Base-by-base conservation (phyloP, 2,888 invertebrate species). In the Dioctria linearis region DNA sequence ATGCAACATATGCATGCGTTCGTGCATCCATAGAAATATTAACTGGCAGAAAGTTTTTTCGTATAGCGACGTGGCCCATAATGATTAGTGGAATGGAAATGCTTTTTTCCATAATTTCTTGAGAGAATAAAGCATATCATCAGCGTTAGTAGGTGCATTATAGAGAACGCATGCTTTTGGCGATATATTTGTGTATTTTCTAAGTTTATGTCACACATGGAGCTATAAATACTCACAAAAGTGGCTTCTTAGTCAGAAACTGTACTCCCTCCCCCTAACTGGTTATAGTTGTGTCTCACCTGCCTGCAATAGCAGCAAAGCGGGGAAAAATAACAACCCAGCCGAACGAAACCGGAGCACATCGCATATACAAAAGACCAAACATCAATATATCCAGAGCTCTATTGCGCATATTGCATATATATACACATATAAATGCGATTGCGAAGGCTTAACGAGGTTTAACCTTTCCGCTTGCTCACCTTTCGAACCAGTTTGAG, bases 401-500 rank as follows among this genome's bases (percentile, higher is more conserved):
- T n/a, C n/a, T n/a, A n/a, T n/a, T n/a, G 25, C 25, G 25, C 25
- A 25, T 25, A 25, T 25, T 25, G 25, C 25, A 25, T 25, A 25
- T 25, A 25, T 25, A 1, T 25, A 25, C 25, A 25, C 25, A 25
- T 51, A 69, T 69, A 69, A 69, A 69, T 69, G 51, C 49, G 69
- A 69, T 51, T 69, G 69, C 49, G 69, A 73, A 73, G 57, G 73
- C 59, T 73, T 73, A 73, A 73, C 73, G 73, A 57, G 73, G 59
- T 73, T 57, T 73, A 73, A 73, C 54, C 69, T 73, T 73, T 57
- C 73, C 73, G 73, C 73, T 73, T 57, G 73, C 73, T 73, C 73
- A 73, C 73, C 73, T 73, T 73, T 73, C 73, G 59, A 73, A 73
- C 73, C 73, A 73, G 73, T 73, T 73, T 59, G 57, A 57, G 57